These are phyloP conservation scores for Puntigrus tetrazona DNA, from an alignment of 2,113 vertebrate genomes.

Conservation along the genomic window DNA sequence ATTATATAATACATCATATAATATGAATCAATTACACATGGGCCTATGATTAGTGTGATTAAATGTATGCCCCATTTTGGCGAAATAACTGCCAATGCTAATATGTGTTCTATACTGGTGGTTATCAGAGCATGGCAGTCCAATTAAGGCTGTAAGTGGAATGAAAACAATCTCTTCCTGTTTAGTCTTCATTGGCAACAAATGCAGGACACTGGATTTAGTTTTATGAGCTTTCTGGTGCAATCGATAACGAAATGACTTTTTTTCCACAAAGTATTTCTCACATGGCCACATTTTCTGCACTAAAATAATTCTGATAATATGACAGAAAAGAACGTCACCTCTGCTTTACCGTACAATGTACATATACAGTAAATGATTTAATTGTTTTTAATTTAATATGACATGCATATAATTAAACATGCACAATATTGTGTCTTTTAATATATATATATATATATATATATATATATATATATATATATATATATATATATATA, in stretches of 20 bases:
- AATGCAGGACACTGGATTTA: neutral
- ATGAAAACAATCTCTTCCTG: constrained; percentile 9
- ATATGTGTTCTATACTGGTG: neutral
- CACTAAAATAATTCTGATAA: neutral
- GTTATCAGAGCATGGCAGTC: neutral
- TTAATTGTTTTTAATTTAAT: neutral
- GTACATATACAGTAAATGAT: neutral
- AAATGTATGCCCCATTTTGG: neutral
- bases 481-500: neutral
- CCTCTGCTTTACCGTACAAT: neutral
- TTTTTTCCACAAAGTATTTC: neutral
- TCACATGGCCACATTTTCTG: neutral
- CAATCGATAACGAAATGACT: neutral
- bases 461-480: neutral
- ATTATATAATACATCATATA: neutral
- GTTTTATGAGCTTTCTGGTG: neutral
- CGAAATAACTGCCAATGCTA: neutral
- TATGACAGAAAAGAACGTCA: neutral
- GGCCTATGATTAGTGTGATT: neutral
- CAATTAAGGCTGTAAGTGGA: neutral
- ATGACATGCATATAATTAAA: neutral
- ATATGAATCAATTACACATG: neutral
- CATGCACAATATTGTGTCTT: neutral
- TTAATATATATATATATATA: neutral
- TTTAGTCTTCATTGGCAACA: neutral